Evolutionary conservation across 2,797 vertebrate genomes (phyloP).

Genomic region (Pempheris klunzingeri): DNA sequence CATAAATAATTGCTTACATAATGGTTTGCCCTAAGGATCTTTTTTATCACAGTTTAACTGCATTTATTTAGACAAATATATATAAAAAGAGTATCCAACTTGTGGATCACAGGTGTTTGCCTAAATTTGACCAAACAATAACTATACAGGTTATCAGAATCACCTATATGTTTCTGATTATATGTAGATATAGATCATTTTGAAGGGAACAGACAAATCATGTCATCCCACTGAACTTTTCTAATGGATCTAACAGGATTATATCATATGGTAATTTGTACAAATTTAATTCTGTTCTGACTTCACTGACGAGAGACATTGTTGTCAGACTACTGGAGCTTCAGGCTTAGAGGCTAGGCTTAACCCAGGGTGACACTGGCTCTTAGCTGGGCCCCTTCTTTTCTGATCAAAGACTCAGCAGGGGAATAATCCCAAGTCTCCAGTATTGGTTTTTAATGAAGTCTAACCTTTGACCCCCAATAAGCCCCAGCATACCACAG

Average conservation of each 20-base stretch:
- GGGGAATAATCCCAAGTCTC: constrained; percentile 51
- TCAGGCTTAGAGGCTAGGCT: constrained; percentile 46
- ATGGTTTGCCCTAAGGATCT: not conserved
- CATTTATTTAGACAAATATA: not conserved
- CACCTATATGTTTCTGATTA: no score
- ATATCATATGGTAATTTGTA: not conserved
- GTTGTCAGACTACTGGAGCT: constrained; percentile 32
- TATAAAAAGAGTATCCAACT: not conserved
- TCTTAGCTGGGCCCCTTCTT: constrained; percentile 43
- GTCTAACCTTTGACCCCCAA: constrained; percentile 51
- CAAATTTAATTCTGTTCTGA: constrained; percentile 11
- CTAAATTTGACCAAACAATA: no score
- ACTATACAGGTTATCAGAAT: no score
- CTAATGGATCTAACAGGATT: not conserved
- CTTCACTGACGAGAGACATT: constrained; percentile 33
- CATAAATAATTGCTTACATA: not conserved
- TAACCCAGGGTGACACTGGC: constrained; percentile 65
- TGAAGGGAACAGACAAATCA: no score
- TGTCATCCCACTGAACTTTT: not conserved
- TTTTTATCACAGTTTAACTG: not conserved
- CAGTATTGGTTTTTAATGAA: constrained; percentile 70
- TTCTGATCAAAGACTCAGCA: constrained; percentile 72
- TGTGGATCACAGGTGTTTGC: not conserved
- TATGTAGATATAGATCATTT: no score
- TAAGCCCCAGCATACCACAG: constrained; percentile 18